These are phyloP conservation scores for Onthophagus sagittarius DNA, from an alignment of 2,888 invertebrate species.

Conservation along the genomic window DNA sequence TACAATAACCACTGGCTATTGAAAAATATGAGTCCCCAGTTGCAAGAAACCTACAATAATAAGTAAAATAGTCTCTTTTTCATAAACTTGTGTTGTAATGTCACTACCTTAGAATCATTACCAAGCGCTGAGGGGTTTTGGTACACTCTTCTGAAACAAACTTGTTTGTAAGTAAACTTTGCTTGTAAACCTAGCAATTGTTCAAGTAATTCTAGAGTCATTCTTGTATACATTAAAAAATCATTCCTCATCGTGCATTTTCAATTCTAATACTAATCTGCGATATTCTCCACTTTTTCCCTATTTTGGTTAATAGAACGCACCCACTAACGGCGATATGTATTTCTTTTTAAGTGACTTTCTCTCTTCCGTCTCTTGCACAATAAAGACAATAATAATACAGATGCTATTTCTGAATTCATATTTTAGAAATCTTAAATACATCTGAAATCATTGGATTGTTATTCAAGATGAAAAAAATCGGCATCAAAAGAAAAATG, in stretches of 20 bases:
- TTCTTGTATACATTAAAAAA: constrained; percentile 31
- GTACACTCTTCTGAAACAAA: constrained; percentile 23
- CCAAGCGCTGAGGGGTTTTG: constrained; percentile 32
- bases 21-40: constrained; percentile 11
- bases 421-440: neutral
- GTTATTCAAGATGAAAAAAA: too few species aligned
- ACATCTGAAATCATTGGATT: too few species aligned
- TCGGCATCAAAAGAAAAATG: too few species aligned
- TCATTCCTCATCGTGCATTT: constrained; percentile 26
- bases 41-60: constrained; percentile 20
- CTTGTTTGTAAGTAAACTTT: too few species aligned
- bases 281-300: constrained; percentile 27
- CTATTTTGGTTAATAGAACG: constrained; percentile 28
- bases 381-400: neutral
- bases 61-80: constrained; percentile 14
- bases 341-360: neutral
- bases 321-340: constrained; percentile 24
- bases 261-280: constrained; percentile 30
- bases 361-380: neutral
- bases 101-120: constrained; percentile 32
- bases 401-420: neutral
- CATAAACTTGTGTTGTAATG: neutral
- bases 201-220: constrained; percentile 24
- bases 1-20: constrained; percentile 17
- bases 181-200: constrained; percentile 26